These are phyloP conservation scores for Ypsolopha sequella DNA, from an alignment of 2,888 invertebrate genomes.

Conservation along the genomic window DNA sequence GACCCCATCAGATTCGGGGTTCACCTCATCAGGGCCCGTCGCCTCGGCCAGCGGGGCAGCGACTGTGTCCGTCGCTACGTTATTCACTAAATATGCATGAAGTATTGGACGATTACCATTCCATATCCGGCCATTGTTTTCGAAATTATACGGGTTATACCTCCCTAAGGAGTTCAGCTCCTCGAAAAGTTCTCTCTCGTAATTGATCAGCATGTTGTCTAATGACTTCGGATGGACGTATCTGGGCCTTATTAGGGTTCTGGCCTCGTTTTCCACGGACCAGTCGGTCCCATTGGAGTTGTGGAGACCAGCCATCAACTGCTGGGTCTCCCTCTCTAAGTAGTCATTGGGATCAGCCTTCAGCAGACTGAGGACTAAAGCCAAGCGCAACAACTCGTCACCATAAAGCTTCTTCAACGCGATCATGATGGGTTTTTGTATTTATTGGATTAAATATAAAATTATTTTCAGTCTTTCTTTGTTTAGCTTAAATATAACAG, in stretches of 20 bases:
- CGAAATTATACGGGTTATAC: slow-evolving; percentile 30
- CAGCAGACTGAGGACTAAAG: slow-evolving; percentile 83
- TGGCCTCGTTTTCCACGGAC: slow-evolving; percentile 70
- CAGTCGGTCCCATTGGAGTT: slow-evolving; percentile 77
- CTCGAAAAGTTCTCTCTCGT: slow-evolving; percentile 79
- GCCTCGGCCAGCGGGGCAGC: slow-evolving; percentile 40
- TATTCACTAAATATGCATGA: slow-evolving; percentile 64
- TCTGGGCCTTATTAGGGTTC: slow-evolving; percentile 70
- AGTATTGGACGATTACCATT: slow-evolving; percentile 38
- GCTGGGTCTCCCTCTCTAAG: slow-evolving; percentile 67
- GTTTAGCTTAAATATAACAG: slow-evolving; percentile 18
- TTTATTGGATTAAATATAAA: slow-evolving; percentile 8
- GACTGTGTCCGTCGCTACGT: slow-evolving; percentile 58
- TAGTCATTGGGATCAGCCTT: slow-evolving; percentile 82
- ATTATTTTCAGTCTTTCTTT: slow-evolving; percentile 21
- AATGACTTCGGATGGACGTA: slow-evolving; percentile 79
- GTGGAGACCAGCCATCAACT: slow-evolving; percentile 68
- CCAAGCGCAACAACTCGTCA: slow-evolving; percentile 84
- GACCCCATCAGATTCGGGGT: slow-evolving; percentile 38
- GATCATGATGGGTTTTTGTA: slow-evolving; percentile 68
- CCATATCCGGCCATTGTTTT: slow-evolving; percentile 58
- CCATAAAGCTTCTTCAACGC: slow-evolving; percentile 86
- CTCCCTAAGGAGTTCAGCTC: slow-evolving; percentile 79
- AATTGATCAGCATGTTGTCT: slow-evolving; percentile 77
- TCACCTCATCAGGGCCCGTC: slow-evolving; percentile 29